Percentiles rank a stretch among this genome's conserved stretches.
phyloP scores from a whole-genome alignment of 1,140 invertebrate genomes.

The Lucilia cuprina region DNA sequence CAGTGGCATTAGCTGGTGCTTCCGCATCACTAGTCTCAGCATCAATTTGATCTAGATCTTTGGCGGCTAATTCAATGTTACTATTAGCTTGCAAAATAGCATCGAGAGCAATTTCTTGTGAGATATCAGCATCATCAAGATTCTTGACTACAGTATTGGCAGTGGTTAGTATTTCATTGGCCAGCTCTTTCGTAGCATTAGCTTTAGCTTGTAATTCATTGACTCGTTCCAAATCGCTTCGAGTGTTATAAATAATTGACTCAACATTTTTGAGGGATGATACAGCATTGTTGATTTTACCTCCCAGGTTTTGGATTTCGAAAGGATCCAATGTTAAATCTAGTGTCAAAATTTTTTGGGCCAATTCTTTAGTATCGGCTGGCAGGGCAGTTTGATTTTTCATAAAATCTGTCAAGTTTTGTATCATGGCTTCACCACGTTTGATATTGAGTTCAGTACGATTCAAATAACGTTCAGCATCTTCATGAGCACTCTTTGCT shows the following conservation, averaged over 20 bases:
- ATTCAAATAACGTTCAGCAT: conserved; percentile 64
- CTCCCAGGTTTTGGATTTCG: conserved; percentile 83
- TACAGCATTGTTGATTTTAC: conserved; percentile 85
- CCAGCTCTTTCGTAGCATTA: conserved; percentile 73
- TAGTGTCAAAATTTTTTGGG: conserved; percentile 76
- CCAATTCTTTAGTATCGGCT: conserved; percentile 79
- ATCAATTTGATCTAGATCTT: conserved; percentile 72
- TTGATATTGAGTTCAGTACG: conserved; percentile 65
- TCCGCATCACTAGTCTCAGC: conserved; percentile 77
- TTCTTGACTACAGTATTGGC: conserved; percentile 68
- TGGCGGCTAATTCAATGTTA: conserved; percentile 79
- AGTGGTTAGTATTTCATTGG: conserved; percentile 67
- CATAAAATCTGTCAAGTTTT: conserved; percentile 78
- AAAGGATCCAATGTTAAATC: conserved; percentile 77
- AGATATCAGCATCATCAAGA: conserved; percentile 73
- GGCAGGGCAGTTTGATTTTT: conserved; percentile 79
- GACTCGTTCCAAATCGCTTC: conserved; percentile 77
- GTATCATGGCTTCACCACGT: conserved; percentile 67
- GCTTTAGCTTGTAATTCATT: conserved; percentile 78
- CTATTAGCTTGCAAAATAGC: conserved; percentile 82
- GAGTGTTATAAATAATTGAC: conserved; percentile 84
- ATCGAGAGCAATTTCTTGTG: conserved; percentile 77
- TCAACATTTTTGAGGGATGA: conserved; percentile 88
- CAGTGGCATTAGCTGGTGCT: conserved; percentile 75
- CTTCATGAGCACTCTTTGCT: conserved; percentile 64